These are phyloP conservation scores for Leptinotarsa tumamoca DNA, from an alignment of 2,888 invertebrate species.

Conservation along the genomic window DNA sequence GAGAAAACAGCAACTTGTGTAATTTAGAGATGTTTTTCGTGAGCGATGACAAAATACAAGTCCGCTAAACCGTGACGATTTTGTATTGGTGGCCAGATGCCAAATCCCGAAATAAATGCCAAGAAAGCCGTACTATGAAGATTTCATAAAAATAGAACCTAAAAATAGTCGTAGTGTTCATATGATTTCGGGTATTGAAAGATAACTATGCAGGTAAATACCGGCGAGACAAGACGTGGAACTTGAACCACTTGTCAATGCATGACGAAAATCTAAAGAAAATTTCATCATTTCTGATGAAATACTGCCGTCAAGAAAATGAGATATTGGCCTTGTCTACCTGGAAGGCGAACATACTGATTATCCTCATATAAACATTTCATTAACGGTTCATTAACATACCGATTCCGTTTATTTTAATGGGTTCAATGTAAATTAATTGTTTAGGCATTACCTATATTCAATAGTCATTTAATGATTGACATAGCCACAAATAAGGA, in stretches of 20 bases:
- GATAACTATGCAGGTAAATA: neutral
- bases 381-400: too few species aligned
- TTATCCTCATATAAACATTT: too few species aligned
- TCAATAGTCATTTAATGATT: too few species aligned
- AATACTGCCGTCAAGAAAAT: neutral
- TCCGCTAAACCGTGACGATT: neutral
- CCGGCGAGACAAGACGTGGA: neutral
- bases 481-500: too few species aligned
- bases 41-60: neutral
- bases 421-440: neutral
- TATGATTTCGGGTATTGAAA: neutral
- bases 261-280: slow-evolving; percentile 4
- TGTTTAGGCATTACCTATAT: too few species aligned
- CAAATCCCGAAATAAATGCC: neutral
- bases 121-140: neutral
- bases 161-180: neutral
- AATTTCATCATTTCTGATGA: neutral
- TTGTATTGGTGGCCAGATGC: neutral
- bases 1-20: too few species aligned
- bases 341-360: neutral
- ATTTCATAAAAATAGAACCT: neutral
- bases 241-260: slow-evolving; percentile 5
- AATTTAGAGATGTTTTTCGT: neutral
- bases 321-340: neutral
- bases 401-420: neutral